These are phyloP conservation scores for Tolmerus cingulatus DNA, from an alignment of 2,888 invertebrate species.

Conservation along the genomic window DNA sequence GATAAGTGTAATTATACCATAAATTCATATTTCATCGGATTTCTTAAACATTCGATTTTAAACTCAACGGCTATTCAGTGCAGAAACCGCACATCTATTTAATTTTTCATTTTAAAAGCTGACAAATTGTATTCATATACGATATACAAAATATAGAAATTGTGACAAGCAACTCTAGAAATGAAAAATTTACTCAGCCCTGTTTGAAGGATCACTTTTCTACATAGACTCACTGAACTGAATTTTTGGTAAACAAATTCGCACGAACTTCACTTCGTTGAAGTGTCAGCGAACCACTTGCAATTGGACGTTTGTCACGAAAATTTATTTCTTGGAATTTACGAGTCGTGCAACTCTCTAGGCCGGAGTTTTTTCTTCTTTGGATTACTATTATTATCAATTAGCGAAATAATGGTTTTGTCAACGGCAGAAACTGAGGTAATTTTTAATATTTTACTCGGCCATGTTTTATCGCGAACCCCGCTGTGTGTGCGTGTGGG, in stretches of 20 bases:
- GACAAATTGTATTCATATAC: too few relatives aligned
- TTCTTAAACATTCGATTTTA: too few relatives aligned
- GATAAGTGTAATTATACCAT: too few relatives aligned
- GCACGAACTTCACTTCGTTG: background rate
- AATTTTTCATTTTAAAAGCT: too few relatives aligned
- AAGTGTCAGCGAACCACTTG: background rate
- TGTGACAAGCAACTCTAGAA: too few relatives aligned
- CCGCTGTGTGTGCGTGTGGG: background rate
- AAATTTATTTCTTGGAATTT: background rate
- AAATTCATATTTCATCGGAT: too few relatives aligned
- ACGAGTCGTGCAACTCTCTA: background rate
- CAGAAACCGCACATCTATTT: too few relatives aligned
- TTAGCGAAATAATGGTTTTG: background rate
- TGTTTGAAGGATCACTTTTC: background rate
- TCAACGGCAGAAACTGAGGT: conserved; percentile 26
- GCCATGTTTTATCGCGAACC: background rate
- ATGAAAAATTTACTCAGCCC: background rate
- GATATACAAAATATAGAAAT: too few relatives aligned
- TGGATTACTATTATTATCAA: background rate
- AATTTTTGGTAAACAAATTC: background rate
- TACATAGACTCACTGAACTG: background rate
- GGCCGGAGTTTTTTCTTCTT: background rate
- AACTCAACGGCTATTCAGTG: too few relatives aligned
- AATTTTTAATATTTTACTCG: background rate
- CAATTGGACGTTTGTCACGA: background rate